A percentile compares a stretch with the other conserved stretches of the same genome.
Evolutionary conservation across 2,888 invertebrate genomes (phyloP).

Genomic region (Diaprepes abbreviatus): DNA sequence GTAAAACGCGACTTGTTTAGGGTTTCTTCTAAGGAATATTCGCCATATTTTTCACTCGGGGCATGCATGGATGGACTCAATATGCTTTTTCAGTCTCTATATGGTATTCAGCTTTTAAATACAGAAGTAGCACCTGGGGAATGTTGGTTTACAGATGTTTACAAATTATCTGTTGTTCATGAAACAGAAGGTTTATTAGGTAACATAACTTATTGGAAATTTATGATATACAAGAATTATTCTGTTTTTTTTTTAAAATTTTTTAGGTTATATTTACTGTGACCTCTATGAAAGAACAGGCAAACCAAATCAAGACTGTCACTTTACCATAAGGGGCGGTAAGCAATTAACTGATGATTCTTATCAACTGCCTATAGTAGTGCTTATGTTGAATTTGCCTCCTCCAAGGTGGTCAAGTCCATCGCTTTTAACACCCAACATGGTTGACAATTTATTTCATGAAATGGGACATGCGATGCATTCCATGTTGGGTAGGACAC

Average conservation of each 20-base stretch:
- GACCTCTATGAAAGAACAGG: constrained; percentile 93
- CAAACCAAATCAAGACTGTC: constrained; percentile 98
- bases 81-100: constrained; percentile 85
- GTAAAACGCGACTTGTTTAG: constrained; percentile 80
- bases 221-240: not conserved
- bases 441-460: constrained; percentile 97
- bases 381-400: constrained; percentile 90
- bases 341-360: constrained; percentile 81
- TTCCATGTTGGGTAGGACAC: constrained; percentile 96
- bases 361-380: constrained; percentile 94
- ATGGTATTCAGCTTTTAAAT: constrained; percentile 83
- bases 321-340: constrained; percentile 98
- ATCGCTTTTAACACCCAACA: constrained; percentile 84
- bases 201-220: not conserved
- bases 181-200: constrained; percentile 87
- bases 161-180: constrained; percentile 92
- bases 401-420: constrained; percentile 82
- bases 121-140: constrained; percentile 84
- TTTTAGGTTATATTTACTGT: constrained; percentile 86
- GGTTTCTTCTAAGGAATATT: constrained; percentile 79
- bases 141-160: constrained; percentile 79
- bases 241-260: not conserved
- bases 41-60: constrained; percentile 92
- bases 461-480: constrained; percentile 99
- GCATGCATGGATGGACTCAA: constrained; percentile 98